These are phyloP conservation scores for Megaptera novaeangliae DNA, from an alignment of 2,113 vertebrate genomes.

Conservation along the genomic window DNA sequence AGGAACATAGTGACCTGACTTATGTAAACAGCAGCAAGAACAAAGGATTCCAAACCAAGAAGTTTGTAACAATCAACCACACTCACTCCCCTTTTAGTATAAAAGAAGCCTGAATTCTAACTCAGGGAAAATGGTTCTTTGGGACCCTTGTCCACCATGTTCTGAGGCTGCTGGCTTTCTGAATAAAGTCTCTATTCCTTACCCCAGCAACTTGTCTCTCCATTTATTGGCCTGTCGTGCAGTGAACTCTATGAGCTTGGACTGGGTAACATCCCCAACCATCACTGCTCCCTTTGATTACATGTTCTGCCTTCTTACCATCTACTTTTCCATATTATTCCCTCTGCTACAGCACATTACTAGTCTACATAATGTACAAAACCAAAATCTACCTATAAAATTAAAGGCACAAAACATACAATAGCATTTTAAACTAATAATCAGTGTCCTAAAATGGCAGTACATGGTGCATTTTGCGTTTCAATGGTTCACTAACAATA, in stretches of 20 bases:
- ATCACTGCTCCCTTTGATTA: not conserved
- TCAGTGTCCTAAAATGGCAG: not conserved
- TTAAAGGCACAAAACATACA: not conserved
- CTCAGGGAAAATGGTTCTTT: not conserved
- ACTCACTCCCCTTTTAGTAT: not conserved
- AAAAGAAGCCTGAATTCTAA: not conserved
- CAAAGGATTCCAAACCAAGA: not conserved
- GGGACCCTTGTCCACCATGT: not conserved
- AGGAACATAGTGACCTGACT: not conserved
- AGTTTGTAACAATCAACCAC: not conserved
- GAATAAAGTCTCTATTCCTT: not conserved
- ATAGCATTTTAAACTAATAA: not conserved
- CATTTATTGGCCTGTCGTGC: not conserved
- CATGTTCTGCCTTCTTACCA: not conserved
- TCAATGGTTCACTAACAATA: not conserved
- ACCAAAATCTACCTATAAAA: not conserved
- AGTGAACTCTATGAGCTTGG: not conserved
- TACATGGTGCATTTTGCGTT: not conserved
- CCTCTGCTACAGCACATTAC: not conserved
- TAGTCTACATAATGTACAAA: not conserved
- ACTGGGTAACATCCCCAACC: not conserved
- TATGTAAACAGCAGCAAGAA: not conserved
- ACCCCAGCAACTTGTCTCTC: not conserved
- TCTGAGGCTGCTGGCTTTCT: not conserved
- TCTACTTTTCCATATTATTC: not conserved